Evolutionary conservation across 2,888 invertebrate species (phyloP).

Genomic region (Chrysolina americana): DNA sequence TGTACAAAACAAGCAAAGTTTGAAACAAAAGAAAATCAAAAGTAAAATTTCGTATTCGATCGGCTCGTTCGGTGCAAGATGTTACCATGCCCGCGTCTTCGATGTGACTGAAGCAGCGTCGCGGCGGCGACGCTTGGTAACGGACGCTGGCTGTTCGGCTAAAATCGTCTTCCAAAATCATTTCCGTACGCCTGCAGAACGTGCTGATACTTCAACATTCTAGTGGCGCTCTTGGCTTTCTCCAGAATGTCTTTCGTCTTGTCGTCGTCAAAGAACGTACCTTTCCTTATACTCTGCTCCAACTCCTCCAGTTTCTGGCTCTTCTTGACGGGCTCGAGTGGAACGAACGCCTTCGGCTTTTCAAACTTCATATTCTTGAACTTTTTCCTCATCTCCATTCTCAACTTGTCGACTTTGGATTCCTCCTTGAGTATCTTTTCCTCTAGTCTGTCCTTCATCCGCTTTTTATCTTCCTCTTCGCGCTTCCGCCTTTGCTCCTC

Average conservation of each 20-base stretch:
- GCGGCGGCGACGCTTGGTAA: slow-evolving; percentile 28
- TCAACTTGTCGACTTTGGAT: slow-evolving; percentile 62
- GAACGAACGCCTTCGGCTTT: slow-evolving; percentile 63
- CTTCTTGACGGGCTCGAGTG: slow-evolving; percentile 65
- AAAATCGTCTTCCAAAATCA: slow-evolving; percentile 59
- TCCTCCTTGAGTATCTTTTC: slow-evolving; percentile 65
- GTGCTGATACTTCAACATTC: slow-evolving; percentile 62
- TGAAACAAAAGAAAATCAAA: slow-evolving; percentile 42
- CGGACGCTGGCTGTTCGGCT: slow-evolving; percentile 46
- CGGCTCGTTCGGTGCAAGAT: slow-evolving; percentile 52
- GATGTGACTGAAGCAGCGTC: slow-evolving; percentile 48
- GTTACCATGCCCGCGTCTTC: slow-evolving; percentile 54
- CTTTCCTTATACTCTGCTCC: slow-evolving; percentile 65
- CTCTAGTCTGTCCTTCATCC: slow-evolving; percentile 62
- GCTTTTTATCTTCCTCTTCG: slow-evolving; percentile 65
- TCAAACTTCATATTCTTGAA: slow-evolving; percentile 64
- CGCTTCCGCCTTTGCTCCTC: slow-evolving; percentile 60
- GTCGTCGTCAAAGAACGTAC: slow-evolving; percentile 67
- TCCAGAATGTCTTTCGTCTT: slow-evolving; percentile 66
- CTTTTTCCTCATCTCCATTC: slow-evolving; percentile 65
- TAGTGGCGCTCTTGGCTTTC: slow-evolving; percentile 62
- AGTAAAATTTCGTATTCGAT: slow-evolving; percentile 51
- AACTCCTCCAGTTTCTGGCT: slow-evolving; percentile 65
- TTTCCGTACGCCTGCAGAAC: slow-evolving; percentile 57
- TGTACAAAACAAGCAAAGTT: slow-evolving; percentile 32